Conservation (phyloP, 2,888 invertebrate genomes). For the Tolmerus cingulatus region DNA sequence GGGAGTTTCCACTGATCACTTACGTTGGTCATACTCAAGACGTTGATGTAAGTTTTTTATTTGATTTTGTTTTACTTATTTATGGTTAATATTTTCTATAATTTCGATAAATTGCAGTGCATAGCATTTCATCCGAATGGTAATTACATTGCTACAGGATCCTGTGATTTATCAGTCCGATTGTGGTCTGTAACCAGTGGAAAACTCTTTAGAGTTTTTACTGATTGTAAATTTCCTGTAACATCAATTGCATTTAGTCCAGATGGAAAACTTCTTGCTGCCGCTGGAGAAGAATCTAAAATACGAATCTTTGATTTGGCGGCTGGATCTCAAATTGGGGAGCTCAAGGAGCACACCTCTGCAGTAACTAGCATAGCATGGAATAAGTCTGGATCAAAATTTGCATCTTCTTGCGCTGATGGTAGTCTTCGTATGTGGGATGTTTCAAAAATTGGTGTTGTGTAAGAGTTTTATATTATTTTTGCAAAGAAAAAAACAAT, state of each 20-base stretch:
- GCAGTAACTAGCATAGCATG: slow-evolving; percentile 69
- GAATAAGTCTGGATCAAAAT: slow-evolving; percentile 67
- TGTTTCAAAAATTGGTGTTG: slow-evolving; percentile 23
- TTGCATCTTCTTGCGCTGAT: slow-evolving; percentile 75
- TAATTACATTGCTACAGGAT: slow-evolving; percentile 87
- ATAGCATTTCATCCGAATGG: slow-evolving; percentile 91
- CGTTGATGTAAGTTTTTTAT: slow-evolving; percentile 77
- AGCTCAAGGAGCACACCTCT: slow-evolving; percentile 69
- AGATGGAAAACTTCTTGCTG: slow-evolving; percentile 83
- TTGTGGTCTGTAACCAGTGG: slow-evolving; percentile 88
- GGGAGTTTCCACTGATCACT: slow-evolving; percentile 81
- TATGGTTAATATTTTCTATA: not conserved
- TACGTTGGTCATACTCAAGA: slow-evolving; percentile 90
- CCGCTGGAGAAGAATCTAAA: slow-evolving; percentile 75
- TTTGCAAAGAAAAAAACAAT: not conserved
- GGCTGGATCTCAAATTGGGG: slow-evolving; percentile 68
- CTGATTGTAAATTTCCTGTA: slow-evolving; percentile 79
- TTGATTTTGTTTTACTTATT: not conserved
- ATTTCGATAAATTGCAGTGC: slow-evolving; percentile 53
- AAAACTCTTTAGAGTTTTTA: slow-evolving; percentile 79
- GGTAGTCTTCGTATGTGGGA: slow-evolving; percentile 75
- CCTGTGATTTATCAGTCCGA: slow-evolving; percentile 87
- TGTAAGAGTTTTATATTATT: not conserved
- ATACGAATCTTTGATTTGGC: slow-evolving; percentile 74
- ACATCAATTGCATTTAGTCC: slow-evolving; percentile 84